Conservation (phyloP, 2,797 vertebrate genomes). For the Lepilemur ruficaudatus region DNA sequence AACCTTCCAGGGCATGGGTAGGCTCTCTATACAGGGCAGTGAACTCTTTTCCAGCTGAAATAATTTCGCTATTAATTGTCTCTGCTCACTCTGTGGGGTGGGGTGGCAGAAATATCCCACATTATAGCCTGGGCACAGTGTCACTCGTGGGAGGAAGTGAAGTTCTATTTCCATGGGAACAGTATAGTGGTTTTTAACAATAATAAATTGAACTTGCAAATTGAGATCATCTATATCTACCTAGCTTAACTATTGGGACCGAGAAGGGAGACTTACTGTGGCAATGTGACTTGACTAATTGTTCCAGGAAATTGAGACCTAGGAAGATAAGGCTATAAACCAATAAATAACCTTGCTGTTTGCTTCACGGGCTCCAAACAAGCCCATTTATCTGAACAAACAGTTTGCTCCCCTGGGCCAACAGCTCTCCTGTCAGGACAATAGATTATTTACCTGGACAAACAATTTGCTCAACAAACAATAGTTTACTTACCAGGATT, state of each 20-base stretch:
- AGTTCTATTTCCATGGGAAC: neutral
- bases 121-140: neutral
- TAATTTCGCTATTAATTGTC: neutral
- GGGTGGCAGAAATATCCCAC: neutral
- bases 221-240: neutral
- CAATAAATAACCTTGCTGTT: neutral
- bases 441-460: neutral
- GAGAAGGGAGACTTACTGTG: neutral
- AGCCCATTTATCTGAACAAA: neutral
- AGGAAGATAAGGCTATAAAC: neutral
- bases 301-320: constrained; percentile 13
- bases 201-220: neutral
- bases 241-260: neutral
- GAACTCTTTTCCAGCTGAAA: neutral
- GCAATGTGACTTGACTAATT: neutral
- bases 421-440: neutral
- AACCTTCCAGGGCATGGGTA: neutral
- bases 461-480: neutral
- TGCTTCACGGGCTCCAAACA: neutral
- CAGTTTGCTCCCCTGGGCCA: neutral
- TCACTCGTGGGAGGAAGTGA: neutral
- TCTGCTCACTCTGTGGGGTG: neutral
- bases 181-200: neutral
- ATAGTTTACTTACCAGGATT: neutral
- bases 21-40: neutral